phyloP scores from a whole-genome alignment of 2,888 invertebrate genomes.

The Drosophila anceps region DNA sequence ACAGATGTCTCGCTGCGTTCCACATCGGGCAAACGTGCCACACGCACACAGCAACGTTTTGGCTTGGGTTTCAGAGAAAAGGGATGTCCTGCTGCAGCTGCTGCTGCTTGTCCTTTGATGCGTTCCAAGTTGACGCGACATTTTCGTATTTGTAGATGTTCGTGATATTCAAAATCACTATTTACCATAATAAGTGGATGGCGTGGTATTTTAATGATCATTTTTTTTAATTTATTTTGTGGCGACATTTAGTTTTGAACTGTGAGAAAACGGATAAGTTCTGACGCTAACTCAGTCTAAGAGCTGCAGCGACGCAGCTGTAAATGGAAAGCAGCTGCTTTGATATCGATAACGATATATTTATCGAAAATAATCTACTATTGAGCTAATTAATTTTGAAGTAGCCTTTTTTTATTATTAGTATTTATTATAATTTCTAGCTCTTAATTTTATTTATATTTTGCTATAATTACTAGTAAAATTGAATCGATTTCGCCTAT shows the following conservation, averaged over 20 bases:
- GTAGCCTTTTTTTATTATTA: not conserved
- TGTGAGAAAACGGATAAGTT: conserved; percentile 2
- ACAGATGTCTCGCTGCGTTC: conserved; percentile 70
- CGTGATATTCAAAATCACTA: conserved; percentile 29
- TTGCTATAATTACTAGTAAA: not conserved
- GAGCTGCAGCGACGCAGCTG: conserved; percentile 8
- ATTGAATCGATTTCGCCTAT: not conserved
- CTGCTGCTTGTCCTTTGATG: conserved; percentile 34
- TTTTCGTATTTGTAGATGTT: conserved; percentile 63
- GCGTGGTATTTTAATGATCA: conserved; percentile 69
- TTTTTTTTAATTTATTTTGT: conserved; percentile 61
- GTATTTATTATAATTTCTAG: no score
- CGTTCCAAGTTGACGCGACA: conserved; percentile 75
- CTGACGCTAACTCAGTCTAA: conserved; percentile 21
- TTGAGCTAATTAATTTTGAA: not conserved
- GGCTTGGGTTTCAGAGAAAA: conserved; percentile 47
- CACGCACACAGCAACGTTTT: conserved; percentile 73
- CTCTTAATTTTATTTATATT: not conserved
- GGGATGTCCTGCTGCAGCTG: conserved; percentile 4
- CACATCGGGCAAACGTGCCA: conserved; percentile 70
- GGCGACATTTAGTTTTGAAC: conserved; percentile 46
- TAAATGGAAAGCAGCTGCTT: conserved; percentile 28
- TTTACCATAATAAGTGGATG: conserved; percentile 61
- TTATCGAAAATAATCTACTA: not conserved
- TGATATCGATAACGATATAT: conserved; percentile 38